Evolutionary conservation across 2,113 vertebrate species (phyloP), one percentile per base, ranked within the genome.

Genomic region (Tricholaema leucomelas): DNA sequence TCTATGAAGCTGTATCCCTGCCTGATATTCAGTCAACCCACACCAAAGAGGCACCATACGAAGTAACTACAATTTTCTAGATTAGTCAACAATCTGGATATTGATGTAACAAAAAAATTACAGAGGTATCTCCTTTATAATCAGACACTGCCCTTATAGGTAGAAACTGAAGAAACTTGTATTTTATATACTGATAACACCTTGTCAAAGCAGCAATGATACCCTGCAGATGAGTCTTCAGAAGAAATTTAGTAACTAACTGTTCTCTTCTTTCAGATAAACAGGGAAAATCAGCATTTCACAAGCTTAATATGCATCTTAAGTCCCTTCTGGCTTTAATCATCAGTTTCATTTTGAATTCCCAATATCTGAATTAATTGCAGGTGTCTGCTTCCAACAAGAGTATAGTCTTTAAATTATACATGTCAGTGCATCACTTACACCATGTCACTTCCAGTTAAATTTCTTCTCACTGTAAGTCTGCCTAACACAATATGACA

Each of bases 351-450:
- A 92, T 96, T 95, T 94, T 93, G 86, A 94, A 93, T 95, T 96
- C 75, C 67, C 44, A 89, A 61, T 83, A 94, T 87, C 85, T 82
- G 85, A 97, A 97, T 97, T 97, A 96, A 97, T 95, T 97, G 73
- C 86, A 96, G 82, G 93, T 96, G 90, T 97, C 94, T 96, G 58
- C 48, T 96, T 96, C 91, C 94, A 96, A 94, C 52, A 88, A 88
- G 84, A 95, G 59, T 85, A 63, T 73, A 83, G 87, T 94, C 87
- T 94, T 96, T 93, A 97, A 97, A 96, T 97, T 96, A 95, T 85
- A 84, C 79, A 88, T 95, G 95, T 94, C 95, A 96, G 42, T 85
- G 76, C 85, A 90, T 93, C 93, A 94, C 81, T 96, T 95, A 91
- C 54, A 92, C 76, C 40, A 24, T 94, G 96, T 96, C 95, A 94